Evolutionary conservation across 2,797 vertebrate species (phyloP).

Genomic region (Nannoperca australis): DNA sequence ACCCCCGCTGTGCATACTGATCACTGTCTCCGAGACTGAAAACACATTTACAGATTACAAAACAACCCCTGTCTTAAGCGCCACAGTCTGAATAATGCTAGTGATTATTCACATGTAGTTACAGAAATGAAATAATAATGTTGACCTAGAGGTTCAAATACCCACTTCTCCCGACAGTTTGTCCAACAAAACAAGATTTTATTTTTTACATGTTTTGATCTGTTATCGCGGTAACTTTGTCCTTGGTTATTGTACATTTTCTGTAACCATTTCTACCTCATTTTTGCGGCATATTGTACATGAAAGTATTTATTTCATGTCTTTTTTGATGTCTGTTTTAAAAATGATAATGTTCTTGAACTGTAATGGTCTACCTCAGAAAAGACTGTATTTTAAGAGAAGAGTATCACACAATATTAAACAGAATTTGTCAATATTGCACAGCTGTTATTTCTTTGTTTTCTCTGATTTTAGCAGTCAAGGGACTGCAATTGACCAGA

Average conservation of each 20-base stretch:
- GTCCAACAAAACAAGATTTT: constrained; percentile 85
- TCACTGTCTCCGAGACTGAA: constrained; percentile 66
- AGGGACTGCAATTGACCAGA: constrained; percentile 40
- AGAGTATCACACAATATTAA: constrained; percentile 98
- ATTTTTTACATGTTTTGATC: constrained; percentile 82
- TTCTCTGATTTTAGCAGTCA: constrained; percentile 25
- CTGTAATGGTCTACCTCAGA: constrained; percentile 99
- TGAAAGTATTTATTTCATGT: constrained; percentile 99
- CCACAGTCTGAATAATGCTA: constrained; percentile 8
- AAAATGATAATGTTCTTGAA: constrained; percentile 92
- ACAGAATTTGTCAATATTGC: constrained; percentile 90
- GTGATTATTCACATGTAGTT: constrained; percentile 48
- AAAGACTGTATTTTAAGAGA: constrained; percentile 99
- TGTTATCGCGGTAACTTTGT: constrained; percentile 83
- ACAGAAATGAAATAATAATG: constrained; percentile 37
- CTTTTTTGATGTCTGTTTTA: constrained; percentile 92
- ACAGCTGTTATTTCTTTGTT: constrained; percentile 53
- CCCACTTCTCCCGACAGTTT: constrained; percentile 74
- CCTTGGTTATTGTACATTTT: constrained; percentile 89
- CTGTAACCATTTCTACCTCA: constrained; percentile 99
- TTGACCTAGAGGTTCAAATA: constrained; percentile 27
- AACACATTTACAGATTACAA: constrained; percentile 65
- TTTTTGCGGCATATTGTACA: constrained; percentile 97
- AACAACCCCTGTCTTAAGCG: constrained; percentile 20
- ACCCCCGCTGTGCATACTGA: constrained; percentile 78